These are phyloP conservation scores for Pomatostomus ruficeps DNA, from an alignment of 2,113 vertebrate genomes.

Conservation along the genomic window DNA sequence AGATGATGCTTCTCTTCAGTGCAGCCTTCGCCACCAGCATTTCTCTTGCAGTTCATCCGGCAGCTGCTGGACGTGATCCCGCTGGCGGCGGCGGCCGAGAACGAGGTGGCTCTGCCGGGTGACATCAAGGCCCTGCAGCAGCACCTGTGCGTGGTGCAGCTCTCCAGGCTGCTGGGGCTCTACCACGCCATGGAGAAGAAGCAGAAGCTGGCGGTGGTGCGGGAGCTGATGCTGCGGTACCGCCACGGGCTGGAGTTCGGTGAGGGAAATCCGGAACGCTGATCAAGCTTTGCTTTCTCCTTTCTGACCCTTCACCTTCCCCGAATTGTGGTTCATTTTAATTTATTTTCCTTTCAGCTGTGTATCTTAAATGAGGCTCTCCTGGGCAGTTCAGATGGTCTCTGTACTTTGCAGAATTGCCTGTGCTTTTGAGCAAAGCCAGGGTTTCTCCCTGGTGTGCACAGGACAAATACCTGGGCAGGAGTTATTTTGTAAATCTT, in stretches of 20 bases:
- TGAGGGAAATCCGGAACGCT: conserved; percentile 57
- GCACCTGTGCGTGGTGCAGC: conserved; percentile 91
- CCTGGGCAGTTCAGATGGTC: not conserved
- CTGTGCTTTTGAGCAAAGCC: not conserved
- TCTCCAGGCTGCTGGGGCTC: conserved; percentile 85
- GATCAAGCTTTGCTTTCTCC: not conserved
- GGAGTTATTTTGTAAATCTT: not conserved
- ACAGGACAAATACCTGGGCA: not conserved
- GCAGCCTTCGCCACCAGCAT: too few species aligned
- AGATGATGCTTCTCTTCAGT: accelerated
- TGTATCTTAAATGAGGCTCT: not conserved
- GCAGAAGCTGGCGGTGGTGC: conserved; percentile 80
- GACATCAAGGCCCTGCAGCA: conserved; percentile 89
- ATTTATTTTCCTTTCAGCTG: not conserved
- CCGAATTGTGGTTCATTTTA: not conserved
- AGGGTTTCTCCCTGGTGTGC: not conserved
- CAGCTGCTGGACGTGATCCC: conserved; percentile 85
- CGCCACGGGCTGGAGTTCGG: conserved; percentile 90
- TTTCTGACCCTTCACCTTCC: not conserved
- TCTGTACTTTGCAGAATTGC: not conserved
- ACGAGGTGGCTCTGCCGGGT: conserved; percentile 76
- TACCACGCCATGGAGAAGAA: conserved; percentile 80
- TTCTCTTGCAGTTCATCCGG: conserved; percentile 81
- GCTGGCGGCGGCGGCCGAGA: conserved; percentile 70
- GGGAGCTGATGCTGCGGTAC: conserved; percentile 87